These are phyloP conservation scores for Nycteola revayana DNA, from an alignment of 2,888 invertebrate genomes.

Conservation along the genomic window DNA sequence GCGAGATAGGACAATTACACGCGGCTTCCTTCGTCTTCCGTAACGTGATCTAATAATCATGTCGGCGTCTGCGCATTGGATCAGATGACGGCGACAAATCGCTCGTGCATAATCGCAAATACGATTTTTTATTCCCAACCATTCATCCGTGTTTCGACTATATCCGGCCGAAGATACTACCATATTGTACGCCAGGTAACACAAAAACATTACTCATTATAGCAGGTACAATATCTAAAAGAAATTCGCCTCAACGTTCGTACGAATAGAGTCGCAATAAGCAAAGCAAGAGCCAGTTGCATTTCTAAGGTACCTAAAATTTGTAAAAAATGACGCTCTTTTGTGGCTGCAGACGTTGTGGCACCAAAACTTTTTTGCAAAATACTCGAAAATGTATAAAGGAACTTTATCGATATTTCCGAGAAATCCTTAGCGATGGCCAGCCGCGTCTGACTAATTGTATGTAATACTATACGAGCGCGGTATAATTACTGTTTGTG, in stretches of 20 bases:
- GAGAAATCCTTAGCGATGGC: slow-evolving; percentile 53
- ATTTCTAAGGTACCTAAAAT: slow-evolving; percentile 68
- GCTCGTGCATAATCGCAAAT: slow-evolving; percentile 79
- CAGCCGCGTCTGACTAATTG: slow-evolving; percentile 22
- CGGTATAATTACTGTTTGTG: slow-evolving; percentile 22
- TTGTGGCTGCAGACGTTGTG: slow-evolving; percentile 77
- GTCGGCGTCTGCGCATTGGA: slow-evolving; percentile 54
- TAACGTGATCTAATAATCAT: slow-evolving; percentile 73
- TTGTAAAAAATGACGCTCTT: slow-evolving; percentile 63
- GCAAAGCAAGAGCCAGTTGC: slow-evolving; percentile 46
- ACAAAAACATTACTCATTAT: slow-evolving; percentile 67
- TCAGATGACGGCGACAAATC: slow-evolving; percentile 75
- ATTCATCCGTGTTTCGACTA: slow-evolving; percentile 61
- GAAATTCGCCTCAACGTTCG: slow-evolving; percentile 38
- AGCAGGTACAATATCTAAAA: slow-evolving; percentile 33
- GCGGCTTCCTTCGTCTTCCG: slow-evolving; percentile 49
- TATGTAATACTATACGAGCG: slow-evolving; percentile 29
- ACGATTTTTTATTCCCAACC: slow-evolving; percentile 60
- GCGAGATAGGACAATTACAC: slow-evolving; percentile 28
- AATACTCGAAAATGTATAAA: slow-evolving; percentile 55
- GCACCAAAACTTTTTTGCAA: slow-evolving; percentile 71
- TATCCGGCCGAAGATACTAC: slow-evolving; percentile 65
- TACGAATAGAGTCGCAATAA: slow-evolving; percentile 44
- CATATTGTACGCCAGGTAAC: slow-evolving; percentile 67
- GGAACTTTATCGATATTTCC: slow-evolving; percentile 58